Evolutionary conservation across 2,113 vertebrate species (phyloP), one percentile per base, ranked within the genome.

Genomic region (Stigmatopora nigra): DNA sequence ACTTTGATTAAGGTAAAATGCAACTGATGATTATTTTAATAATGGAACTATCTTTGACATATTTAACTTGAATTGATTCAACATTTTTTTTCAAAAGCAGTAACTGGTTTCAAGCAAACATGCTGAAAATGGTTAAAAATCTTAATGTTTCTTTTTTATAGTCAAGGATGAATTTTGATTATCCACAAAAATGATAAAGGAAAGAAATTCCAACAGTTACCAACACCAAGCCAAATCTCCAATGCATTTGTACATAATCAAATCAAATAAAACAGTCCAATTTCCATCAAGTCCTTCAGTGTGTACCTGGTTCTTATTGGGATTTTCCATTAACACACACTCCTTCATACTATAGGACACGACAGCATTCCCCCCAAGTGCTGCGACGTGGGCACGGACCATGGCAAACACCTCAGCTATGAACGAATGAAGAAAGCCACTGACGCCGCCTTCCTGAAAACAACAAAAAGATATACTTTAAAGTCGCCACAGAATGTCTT

Each of bases 261-360:
- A 51, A 10, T 19, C 7, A 51, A 51, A 10, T 19, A 7, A 51
- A 19, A 51, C n/a, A 19, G 2, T 17, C 16, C 7, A 5, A n/a
- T n/a, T 53, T 22, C 46, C 46, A 16, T 36, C 14, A 69, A 14
- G 22, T 48, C 38, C 4, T 22, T 67, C 10, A 19, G 48, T 17
- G 9, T 49, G 78, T 81, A 99, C 97, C 96, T 99, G 97, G 77
- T 99, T 99, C 84, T 99, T 99, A 87, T 98, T 98, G 53, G 96
- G 92, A 75, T 98, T 98, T 83, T 99, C 97, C 97, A 98, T 98
- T 71, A 99, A 95, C 70, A 99, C 92, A 63, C 97, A 99, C 74
- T 99, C 95, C 77, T 97, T 98, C 97, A 99, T 98, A 69, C 94
- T 98, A 82, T 98, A 99, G 0, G 96, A 99, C 62, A 99, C 94